Conservation (phyloP, 2,888 invertebrate genomes). For the Thera obeliscata region DNA sequence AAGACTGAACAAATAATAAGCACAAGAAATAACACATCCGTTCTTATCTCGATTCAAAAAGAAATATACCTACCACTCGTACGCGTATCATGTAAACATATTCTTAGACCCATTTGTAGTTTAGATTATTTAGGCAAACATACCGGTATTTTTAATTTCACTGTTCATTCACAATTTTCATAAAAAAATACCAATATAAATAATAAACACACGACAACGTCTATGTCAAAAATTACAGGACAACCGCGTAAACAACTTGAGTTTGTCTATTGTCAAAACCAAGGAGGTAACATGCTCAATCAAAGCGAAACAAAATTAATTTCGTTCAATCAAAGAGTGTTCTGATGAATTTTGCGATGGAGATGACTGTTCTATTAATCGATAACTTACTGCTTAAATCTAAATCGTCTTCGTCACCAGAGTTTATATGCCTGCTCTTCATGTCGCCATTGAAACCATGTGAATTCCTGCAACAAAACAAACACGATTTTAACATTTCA, state of each 20-base stretch:
- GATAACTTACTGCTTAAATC: constrained; percentile 78
- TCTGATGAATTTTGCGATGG: too few relatives aligned
- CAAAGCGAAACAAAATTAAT: background rate
- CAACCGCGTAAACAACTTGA: background rate
- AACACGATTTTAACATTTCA: constrained; percentile 8
- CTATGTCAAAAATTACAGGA: constrained; percentile 9
- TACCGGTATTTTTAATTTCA: constrained; percentile 26
- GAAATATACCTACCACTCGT: constrained; percentile 9
- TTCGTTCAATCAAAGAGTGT: background rate
- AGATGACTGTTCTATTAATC: background rate
- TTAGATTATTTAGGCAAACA: constrained; percentile 14
- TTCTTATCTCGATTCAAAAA: background rate
- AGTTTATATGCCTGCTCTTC: constrained; percentile 75
- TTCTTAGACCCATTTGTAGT: constrained; percentile 4
- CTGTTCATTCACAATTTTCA: constrained; percentile 26
- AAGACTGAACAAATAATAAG: constrained; percentile 7
- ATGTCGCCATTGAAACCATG: constrained; percentile 82
- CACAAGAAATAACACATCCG: background rate
- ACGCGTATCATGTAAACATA: constrained; percentile 4
- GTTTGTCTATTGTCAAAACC: constrained; percentile 1
- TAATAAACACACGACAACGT: constrained; percentile 19
- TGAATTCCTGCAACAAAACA: constrained; percentile 64
- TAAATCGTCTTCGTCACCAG: constrained; percentile 81
- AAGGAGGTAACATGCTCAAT: too few relatives aligned
- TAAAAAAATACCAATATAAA: constrained; percentile 12